Evolutionary conservation across 2,113 vertebrate genomes (phyloP).

Genomic region (Falcunculus frontatus): DNA sequence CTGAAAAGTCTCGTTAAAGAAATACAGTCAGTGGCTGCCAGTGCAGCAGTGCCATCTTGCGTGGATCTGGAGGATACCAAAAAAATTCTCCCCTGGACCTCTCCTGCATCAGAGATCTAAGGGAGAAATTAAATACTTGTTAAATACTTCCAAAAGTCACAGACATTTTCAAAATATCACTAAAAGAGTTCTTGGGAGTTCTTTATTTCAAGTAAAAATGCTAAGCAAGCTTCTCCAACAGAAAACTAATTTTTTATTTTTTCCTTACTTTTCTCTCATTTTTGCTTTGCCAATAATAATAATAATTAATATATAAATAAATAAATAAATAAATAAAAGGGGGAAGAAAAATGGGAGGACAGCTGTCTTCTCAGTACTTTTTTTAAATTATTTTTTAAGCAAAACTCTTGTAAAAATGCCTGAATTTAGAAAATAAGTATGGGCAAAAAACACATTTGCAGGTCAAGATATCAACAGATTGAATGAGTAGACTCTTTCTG

Average conservation of each 20-base stretch:
- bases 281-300: neutral
- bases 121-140: neutral
- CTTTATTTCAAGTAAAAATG: neutral
- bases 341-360: neutral
- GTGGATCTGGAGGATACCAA: neutral
- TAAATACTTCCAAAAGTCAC: neutral
- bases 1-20: neutral
- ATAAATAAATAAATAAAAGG: accelerated
- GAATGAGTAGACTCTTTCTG: neutral
- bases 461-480: neutral
- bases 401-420: neutral
- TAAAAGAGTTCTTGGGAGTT: neutral
- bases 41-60: neutral
- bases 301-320: too few species aligned
- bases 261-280: neutral
- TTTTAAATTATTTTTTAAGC: neutral
- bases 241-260: neutral
- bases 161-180: neutral
- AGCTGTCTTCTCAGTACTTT: neutral
- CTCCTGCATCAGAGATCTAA: neutral
- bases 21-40: accelerated
- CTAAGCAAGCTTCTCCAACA: neutral
- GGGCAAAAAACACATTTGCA: neutral
- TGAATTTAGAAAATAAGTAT: neutral
- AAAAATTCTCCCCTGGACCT: neutral